phyloP scores from a whole-genome alignment of 2,888 invertebrate species.

The Acleris cristana region DNA sequence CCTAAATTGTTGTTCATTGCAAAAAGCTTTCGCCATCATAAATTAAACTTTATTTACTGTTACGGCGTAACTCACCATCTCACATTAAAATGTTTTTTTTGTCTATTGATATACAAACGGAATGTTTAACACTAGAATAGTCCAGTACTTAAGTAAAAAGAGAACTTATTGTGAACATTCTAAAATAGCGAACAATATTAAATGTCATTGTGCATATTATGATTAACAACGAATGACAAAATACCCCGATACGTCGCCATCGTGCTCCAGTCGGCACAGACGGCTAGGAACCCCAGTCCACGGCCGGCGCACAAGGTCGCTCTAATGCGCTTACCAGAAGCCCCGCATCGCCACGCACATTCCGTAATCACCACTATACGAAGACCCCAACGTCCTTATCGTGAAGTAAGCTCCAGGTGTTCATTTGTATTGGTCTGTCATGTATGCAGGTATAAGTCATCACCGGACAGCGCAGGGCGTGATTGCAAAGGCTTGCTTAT shows the following conservation, averaged over 20 bases:
- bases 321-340: constrained; percentile 64
- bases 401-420: background rate
- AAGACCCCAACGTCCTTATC: background rate
- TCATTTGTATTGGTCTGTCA: background rate
- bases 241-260: background rate
- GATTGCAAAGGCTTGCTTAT: constrained; percentile 27
- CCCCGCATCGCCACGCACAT: constrained; percentile 45
- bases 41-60: constrained; percentile 41
- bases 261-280: background rate
- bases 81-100: too few species aligned
- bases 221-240: background rate
- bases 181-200: too few species aligned
- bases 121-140: too few species aligned
- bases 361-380: constrained; percentile 10
- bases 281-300: constrained; percentile 41
- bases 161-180: too few species aligned
- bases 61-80: background rate
- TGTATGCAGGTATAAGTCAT: constrained; percentile 6
- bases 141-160: too few species aligned
- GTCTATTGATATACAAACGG: too few species aligned
- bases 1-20: constrained; percentile 66
- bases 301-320: constrained; percentile 44
- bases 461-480: constrained; percentile 16
- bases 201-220: too few species aligned
- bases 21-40: constrained; percentile 41